Conservation (phyloP, 2,888 invertebrate genomes). For the Dendrolimus houi region DNA sequence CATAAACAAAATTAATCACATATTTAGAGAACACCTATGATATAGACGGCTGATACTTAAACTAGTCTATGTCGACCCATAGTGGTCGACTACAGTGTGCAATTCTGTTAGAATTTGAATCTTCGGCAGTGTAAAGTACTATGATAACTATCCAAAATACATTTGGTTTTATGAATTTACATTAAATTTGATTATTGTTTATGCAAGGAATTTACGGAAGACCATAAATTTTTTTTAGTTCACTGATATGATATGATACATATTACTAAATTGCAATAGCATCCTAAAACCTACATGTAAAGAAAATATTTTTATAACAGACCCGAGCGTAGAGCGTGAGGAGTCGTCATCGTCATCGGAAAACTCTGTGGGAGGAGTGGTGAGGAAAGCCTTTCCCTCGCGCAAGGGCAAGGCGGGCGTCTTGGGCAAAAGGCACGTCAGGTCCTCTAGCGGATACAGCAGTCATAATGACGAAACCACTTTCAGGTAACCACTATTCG, state of each 20-base stretch:
- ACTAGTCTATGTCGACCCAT: too few species aligned
- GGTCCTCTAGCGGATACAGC: slow-evolving; percentile 88
- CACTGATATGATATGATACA: neutral
- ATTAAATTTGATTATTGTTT: neutral
- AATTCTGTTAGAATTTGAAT: too few species aligned
- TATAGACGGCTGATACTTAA: too few species aligned
- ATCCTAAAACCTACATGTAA: too few species aligned
- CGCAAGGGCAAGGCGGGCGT: slow-evolving; percentile 81
- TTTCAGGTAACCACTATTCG: slow-evolving; percentile 76
- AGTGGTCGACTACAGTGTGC: too few species aligned
- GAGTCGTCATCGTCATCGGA: slow-evolving; percentile 88
- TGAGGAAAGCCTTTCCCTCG: slow-evolving; percentile 82
- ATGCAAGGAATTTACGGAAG: too few species aligned
- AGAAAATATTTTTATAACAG: slow-evolving; percentile 21
- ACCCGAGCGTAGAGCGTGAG: slow-evolving; percentile 79
- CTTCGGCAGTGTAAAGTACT: too few species aligned
- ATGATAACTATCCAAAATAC: too few species aligned
- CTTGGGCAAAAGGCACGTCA: slow-evolving; percentile 82
- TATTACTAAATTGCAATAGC: neutral
- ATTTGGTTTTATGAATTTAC: neutral
- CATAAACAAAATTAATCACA: too few species aligned
- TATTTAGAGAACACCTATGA: too few species aligned
- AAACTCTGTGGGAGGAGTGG: slow-evolving; percentile 81
- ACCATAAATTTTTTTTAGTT: too few species aligned
- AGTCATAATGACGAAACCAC: slow-evolving; percentile 91